Evolutionary conservation across 2,888 invertebrate species (phyloP), one percentile per base, ranked within the genome.

Genomic region (Megamerina dolium): DNA sequence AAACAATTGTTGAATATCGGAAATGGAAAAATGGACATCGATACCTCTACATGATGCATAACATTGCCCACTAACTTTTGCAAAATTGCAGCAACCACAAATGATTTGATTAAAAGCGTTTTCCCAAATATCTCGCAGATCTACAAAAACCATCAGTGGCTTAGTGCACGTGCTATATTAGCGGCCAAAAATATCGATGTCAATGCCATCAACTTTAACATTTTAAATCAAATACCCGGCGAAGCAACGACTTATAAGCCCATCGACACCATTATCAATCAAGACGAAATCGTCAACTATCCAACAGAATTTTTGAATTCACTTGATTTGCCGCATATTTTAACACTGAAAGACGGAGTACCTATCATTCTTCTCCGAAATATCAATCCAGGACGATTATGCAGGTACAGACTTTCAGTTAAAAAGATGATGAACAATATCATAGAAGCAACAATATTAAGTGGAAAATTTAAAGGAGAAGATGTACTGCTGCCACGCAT

Each of bases 401-500:
- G 56, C 43, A 63, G 60, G 46, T 58, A 59, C 2, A 29, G 42
- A 26, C 37, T 42, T 30, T 9, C 36, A 18, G 37, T 42, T 10
- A 8, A 56, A 49, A 57, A 54, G 38, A 42, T 65, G 17, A 54
- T 52, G 50, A 43, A 37, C 37, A 59, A 64, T 43, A 37, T 61
- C 23, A 53, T 63, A 27, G 53, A 43, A 20, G 41, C 35, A 41
- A 36, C 37, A 12, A 38, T 41, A 37, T 26, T 46, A 30, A 41
- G 41, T 12, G 41, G 41, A 45, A 45, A 45, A 37, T 45, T 41
- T 37, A 35, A n/a, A 41, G 41, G 45, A 29, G 45, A 45, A 37
- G 35, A 41, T 34, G 37, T 41, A 35, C 41, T 26, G 27, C 37
- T 45, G 32, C 46, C 43, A 34, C 39, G 46, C 32, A 43, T 39